Conservation (phyloP, 1,140 invertebrate species). For the Penaeus vannamei region DNA sequence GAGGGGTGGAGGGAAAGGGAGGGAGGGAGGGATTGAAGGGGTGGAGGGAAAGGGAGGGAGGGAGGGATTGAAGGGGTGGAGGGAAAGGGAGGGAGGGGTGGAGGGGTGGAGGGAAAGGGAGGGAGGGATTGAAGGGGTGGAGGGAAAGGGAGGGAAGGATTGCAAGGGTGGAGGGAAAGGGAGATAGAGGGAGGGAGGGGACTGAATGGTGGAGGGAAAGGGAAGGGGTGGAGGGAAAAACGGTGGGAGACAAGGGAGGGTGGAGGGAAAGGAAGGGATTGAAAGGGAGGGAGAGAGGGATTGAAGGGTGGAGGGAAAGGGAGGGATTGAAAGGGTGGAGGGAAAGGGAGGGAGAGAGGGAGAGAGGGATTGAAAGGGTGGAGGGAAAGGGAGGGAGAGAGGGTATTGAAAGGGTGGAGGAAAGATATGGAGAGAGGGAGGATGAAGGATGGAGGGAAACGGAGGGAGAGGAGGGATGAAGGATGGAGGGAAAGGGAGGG, state of each 20-base stretch:
- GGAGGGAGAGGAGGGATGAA: neutral
- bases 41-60: neutral
- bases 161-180: neutral
- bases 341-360: neutral
- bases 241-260: neutral
- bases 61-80: too few relatives aligned
- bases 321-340: neutral
- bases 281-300: neutral
- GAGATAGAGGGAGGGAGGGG: neutral
- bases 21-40: neutral
- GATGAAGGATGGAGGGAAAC: slow-evolving; percentile 2
- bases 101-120: neutral
- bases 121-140: neutral
- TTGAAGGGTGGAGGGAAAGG: neutral
- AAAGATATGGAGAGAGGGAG: neutral
- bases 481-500: too few relatives aligned
- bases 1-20: neutral
- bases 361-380: neutral
- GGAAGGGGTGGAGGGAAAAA: neutral
- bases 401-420: too few relatives aligned
- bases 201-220: neutral
- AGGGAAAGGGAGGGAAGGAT: neutral
- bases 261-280: neutral
- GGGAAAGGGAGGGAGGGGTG: neutral
- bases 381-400: too few relatives aligned